phyloP scores from a whole-genome alignment of 2,113 vertebrate species.

The Coregonus clupeaformis region DNA sequence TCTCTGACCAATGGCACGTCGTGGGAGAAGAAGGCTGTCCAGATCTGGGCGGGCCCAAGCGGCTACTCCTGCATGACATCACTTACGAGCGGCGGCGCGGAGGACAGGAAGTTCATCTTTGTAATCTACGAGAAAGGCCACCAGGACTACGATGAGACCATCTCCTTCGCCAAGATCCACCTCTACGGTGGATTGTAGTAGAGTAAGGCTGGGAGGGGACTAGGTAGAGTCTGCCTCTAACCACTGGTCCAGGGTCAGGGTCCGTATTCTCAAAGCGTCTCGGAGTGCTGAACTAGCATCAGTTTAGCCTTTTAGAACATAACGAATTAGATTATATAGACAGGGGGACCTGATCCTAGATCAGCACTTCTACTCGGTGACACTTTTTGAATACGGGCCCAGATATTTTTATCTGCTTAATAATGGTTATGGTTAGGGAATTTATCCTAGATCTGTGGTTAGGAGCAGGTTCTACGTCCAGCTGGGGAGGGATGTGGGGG shows the following conservation, averaged over 20 bases:
- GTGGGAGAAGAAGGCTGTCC: conserved; percentile 73
- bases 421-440: no score
- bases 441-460: no score
- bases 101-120: conserved; percentile 74
- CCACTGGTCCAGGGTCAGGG: no score
- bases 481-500: conserved; percentile 7
- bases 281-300: no score
- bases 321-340: no score
- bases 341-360: no score
- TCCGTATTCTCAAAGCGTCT: no score
- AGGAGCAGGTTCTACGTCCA: no score
- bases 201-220: conserved; percentile 8
- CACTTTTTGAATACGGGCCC: no score
- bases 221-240: no score
- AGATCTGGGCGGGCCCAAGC: conserved; percentile 83
- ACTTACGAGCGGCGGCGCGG: conserved; percentile 48
- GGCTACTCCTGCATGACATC: conserved; percentile 83
- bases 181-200: conserved; percentile 72
- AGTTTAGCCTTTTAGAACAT: background rate
- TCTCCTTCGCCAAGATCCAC: conserved; percentile 82
- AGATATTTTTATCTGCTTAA: no score
- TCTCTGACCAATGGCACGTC: conserved; percentile 76
- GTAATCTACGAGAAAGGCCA: conserved; percentile 84
- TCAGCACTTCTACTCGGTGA: no score
- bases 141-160: conserved; percentile 67